These are phyloP conservation scores for Leptodirus hochenwartii DNA, from an alignment of 2,888 invertebrate genomes.

Conservation along the genomic window DNA sequence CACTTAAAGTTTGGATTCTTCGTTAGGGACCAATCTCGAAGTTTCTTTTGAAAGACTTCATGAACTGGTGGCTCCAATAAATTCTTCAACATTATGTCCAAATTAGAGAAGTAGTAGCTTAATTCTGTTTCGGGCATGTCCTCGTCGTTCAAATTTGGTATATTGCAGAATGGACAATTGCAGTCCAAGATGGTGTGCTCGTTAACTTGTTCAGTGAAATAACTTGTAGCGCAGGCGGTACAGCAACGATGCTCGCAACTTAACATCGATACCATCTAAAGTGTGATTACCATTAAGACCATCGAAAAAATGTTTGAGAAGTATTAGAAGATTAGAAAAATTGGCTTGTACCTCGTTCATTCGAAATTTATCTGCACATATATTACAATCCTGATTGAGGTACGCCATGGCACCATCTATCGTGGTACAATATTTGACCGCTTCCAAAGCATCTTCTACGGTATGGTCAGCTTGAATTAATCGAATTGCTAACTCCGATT, in stretches of 20 bases:
- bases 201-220: conserved; percentile 80
- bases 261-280: conserved; percentile 78
- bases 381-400: conserved; percentile 80
- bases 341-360: conserved; percentile 51
- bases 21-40: conserved; percentile 77
- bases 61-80: conserved; percentile 64
- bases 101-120: conserved; percentile 75
- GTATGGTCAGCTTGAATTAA: conserved; percentile 62
- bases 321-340: too few species aligned
- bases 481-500: conserved; percentile 74
- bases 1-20: conserved; percentile 90
- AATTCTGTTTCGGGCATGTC: conserved; percentile 44
- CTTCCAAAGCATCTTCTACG: conserved; percentile 60
- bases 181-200: conserved; percentile 82
- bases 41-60: conserved; percentile 80
- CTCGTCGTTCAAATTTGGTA: conserved; percentile 55
- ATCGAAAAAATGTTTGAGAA: too few species aligned
- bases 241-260: conserved; percentile 81
- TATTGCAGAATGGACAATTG: conserved; percentile 81
- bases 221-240: conserved; percentile 71
- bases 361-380: conserved; percentile 70
- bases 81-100: conserved; percentile 76
- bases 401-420: conserved; percentile 64
- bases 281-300: too few species aligned
- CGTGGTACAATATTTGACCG: conserved; percentile 69